Percentiles rank a stretch among this genome's conserved stretches.
Evolutionary conservation across 2,797 vertebrate species (phyloP).

Genomic region (Sebastes vulpes): DNA sequence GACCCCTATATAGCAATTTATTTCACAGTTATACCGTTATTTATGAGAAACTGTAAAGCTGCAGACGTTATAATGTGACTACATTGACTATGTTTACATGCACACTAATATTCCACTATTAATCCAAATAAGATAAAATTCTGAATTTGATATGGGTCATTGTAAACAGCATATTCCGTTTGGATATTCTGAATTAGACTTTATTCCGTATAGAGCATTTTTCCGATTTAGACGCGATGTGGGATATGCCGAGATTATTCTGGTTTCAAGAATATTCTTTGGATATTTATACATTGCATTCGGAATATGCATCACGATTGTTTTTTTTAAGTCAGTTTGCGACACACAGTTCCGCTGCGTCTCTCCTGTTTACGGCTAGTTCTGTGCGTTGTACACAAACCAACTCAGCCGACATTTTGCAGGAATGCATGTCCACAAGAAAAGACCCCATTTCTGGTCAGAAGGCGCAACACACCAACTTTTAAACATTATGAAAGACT

Average conservation of each 20-base stretch:
- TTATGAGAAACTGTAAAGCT: not conserved
- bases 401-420: not conserved
- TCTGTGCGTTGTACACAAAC: not conserved
- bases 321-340: not conserved
- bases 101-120: not conserved
- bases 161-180: not conserved
- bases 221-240: not conserved
- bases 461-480: not conserved
- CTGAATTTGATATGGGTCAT: no score
- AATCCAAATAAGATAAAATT: not conserved
- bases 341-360: not conserved
- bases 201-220: not conserved
- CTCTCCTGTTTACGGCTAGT: not conserved
- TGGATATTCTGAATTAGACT: no score
- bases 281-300: not conserved
- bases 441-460: not conserved
- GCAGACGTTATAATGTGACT: not conserved
- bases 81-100: not conserved
- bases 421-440: not conserved
- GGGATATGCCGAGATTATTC: not conserved
- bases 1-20: not conserved
- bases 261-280: not conserved
- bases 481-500: not conserved
- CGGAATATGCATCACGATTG: not conserved
- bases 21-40: not conserved